Percentiles rank a stretch among this genome's conserved stretches.
These are phyloP conservation scores for Blastobasis lacticolella DNA, from an alignment of 2,888 invertebrate genomes.

Conservation along the genomic window DNA sequence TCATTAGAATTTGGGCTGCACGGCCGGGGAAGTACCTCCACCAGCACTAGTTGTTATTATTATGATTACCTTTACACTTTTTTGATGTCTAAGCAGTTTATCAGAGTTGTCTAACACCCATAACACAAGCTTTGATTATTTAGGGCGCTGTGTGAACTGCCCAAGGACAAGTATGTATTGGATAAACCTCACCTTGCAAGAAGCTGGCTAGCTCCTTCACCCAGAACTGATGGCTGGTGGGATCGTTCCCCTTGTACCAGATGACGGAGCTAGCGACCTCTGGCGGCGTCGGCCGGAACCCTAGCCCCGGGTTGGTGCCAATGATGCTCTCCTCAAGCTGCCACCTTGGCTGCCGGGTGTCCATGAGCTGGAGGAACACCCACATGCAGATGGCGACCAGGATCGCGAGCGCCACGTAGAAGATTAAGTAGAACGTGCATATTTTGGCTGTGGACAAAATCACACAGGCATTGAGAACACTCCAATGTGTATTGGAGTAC, in stretches of 20 bases:
- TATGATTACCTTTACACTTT: too few species aligned
- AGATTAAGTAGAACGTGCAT: constrained; percentile 93
- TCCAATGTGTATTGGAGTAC: too few species aligned
- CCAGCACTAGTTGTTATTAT: too few species aligned
- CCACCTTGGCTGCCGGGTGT: constrained; percentile 93
- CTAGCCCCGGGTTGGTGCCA: constrained; percentile 96
- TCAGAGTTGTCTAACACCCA: too few species aligned
- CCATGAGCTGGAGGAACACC: constrained; percentile 93
- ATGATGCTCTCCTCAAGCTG: constrained; percentile 89
- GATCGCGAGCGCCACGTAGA: constrained; percentile 93
- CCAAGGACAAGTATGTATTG: too few species aligned
- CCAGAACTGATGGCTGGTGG: constrained; percentile 86
- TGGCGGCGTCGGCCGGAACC: constrained; percentile 94
- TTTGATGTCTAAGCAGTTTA: too few species aligned
- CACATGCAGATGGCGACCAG: constrained; percentile 96
- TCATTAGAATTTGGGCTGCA: too few species aligned
- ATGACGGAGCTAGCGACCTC: constrained; percentile 94
- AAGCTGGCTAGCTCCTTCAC: constrained; percentile 82
- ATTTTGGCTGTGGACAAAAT: constrained; percentile 88
- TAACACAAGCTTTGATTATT: too few species aligned
- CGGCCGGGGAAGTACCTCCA: too few species aligned
- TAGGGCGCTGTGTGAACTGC: too few species aligned
- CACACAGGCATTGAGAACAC: constrained; percentile 11
- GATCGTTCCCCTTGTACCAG: constrained; percentile 91
- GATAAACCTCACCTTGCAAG: constrained; percentile 79